Evolutionary conservation across 2,797 vertebrate genomes (phyloP).

Genomic region (Lacerta viridis): DNA sequence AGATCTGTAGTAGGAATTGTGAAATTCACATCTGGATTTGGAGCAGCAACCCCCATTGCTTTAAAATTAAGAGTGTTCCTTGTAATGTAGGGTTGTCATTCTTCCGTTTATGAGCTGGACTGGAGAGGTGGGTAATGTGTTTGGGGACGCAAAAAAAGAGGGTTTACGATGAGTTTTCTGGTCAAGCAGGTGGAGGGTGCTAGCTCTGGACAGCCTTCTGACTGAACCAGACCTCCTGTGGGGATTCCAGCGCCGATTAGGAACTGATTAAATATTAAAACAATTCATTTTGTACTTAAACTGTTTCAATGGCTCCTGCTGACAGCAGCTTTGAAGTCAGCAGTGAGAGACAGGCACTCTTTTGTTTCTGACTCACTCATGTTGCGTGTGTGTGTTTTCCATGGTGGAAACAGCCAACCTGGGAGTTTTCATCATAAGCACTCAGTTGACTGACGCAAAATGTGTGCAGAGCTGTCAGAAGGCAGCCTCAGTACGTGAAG

Average conservation of each 20-base stretch:
- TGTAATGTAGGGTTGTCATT: background rate
- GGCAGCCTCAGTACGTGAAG: background rate
- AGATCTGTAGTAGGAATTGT: background rate
- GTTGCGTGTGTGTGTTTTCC: background rate
- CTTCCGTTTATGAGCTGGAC: background rate
- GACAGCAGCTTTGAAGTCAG: slow-evolving; percentile 71
- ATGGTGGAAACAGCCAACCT: background rate
- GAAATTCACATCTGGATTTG: too few species aligned
- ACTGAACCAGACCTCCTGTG: slow-evolving; percentile 56
- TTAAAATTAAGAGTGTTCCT: background rate
- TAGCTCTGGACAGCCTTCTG: slow-evolving; percentile 61
- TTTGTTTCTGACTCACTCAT: background rate
- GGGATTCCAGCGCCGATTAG: slow-evolving; percentile 73
- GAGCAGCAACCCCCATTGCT: background rate
- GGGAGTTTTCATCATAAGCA: background rate
- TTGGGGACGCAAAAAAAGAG: too few species aligned
- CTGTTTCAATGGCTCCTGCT: slow-evolving; percentile 76
- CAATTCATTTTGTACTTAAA: slow-evolving; percentile 82
- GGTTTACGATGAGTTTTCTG: background rate
- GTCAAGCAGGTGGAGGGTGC: background rate
- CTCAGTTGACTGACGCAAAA: slow-evolving; percentile 2
- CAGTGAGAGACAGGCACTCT: slow-evolving; percentile 43
- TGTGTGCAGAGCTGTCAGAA: background rate
- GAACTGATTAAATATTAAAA: slow-evolving; percentile 81
- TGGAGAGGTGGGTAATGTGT: background rate